phyloP scores from a whole-genome alignment of 2,888 invertebrate genomes.

The Lasioglossum morio region DNA sequence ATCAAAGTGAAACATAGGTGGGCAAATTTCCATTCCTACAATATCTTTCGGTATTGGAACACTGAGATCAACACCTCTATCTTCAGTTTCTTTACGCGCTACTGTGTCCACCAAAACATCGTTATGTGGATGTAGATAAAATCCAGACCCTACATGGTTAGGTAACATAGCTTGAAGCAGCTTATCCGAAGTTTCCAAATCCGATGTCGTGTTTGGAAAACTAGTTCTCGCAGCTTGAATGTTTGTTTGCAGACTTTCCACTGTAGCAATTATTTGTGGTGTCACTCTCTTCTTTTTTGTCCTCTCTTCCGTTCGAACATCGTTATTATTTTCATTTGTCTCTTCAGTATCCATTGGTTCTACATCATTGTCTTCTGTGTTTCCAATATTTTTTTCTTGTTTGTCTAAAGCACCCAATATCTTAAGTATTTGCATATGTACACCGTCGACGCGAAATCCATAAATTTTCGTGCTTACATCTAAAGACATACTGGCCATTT shows the following conservation, averaged over 20 bases:
- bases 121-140: slow-evolving; percentile 69
- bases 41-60: slow-evolving; percentile 75
- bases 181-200: slow-evolving; percentile 77
- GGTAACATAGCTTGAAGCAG: slow-evolving; percentile 75
- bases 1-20: slow-evolving; percentile 87
- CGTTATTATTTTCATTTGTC: slow-evolving; percentile 68
- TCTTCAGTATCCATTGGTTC: slow-evolving; percentile 46
- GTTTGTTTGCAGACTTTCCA: slow-evolving; percentile 67
- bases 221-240: slow-evolving; percentile 64
- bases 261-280: slow-evolving; percentile 62
- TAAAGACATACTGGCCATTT: slow-evolving; percentile 93
- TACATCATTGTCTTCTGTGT: slow-evolving; percentile 51
- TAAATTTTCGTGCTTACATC: slow-evolving; percentile 96
- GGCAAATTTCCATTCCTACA: slow-evolving; percentile 85
- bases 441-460: slow-evolving; percentile 93
- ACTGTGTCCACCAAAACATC: slow-evolving; percentile 74
- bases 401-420: slow-evolving; percentile 90
- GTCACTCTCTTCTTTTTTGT: slow-evolving; percentile 67
- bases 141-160: slow-evolving; percentile 65
- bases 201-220: slow-evolving; percentile 68
- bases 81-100: background rate
- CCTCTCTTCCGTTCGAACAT: slow-evolving; percentile 23
- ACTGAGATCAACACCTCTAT: slow-evolving; percentile 23
- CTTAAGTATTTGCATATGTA: slow-evolving; percentile 92
- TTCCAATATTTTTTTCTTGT: slow-evolving; percentile 47